phyloP scores from a whole-genome alignment of 2,113 vertebrate genomes.

The Suncus etruscus region DNA sequence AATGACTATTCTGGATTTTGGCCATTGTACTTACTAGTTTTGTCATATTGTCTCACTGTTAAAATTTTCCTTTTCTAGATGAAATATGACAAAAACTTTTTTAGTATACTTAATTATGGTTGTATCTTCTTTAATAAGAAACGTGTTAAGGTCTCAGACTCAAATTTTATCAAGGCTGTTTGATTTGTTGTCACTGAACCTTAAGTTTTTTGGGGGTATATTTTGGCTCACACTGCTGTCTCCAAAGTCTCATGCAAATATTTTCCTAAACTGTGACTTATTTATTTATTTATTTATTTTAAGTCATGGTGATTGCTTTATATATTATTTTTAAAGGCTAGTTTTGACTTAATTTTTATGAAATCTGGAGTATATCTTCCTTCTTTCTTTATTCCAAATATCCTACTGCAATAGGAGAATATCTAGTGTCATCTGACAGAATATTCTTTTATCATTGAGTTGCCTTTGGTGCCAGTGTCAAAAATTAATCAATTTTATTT shows the following conservation, averaged over 20 bases:
- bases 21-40: neutral
- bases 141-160: neutral
- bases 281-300: neutral
- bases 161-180: neutral
- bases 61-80: neutral
- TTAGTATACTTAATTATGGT: neutral
- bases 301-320: neutral
- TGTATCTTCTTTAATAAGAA: neutral
- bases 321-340: neutral
- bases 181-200: neutral
- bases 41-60: neutral
- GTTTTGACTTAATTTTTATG: conserved; percentile 12
- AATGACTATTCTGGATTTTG: neutral
- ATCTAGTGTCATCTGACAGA: neutral
- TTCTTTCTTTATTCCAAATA: neutral
- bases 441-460: neutral
- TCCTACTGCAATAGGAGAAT: neutral
- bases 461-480: neutral
- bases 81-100: neutral
- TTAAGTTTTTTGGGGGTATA: neutral
- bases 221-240: neutral
- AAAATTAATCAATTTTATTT: neutral
- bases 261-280: neutral
- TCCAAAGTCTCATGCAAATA: neutral
- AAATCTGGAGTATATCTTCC: neutral